Evolutionary conservation across 2,888 invertebrate species (phyloP).

Genomic region (Ochropacha duplaris): DNA sequence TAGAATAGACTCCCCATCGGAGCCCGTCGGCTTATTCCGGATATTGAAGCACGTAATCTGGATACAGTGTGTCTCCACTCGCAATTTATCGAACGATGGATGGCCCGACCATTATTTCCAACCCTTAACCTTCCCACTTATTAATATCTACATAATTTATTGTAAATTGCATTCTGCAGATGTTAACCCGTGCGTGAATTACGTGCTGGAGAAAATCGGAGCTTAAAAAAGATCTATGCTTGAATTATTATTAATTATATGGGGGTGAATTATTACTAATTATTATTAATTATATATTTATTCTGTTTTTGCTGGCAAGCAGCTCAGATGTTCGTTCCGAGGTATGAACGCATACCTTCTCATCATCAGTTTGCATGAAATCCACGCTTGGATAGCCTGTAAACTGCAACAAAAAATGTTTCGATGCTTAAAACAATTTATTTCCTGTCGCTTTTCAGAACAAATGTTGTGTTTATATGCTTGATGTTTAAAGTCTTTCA

Average conservation of each 20-base stretch:
- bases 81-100: conserved; percentile 81
- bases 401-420: background rate
- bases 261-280: too few species aligned
- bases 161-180: conserved; percentile 80
- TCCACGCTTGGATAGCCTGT: background rate
- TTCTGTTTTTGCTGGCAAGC: background rate
- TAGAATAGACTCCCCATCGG: conserved; percentile 16
- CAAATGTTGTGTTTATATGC: background rate
- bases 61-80: conserved; percentile 76
- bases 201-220: conserved; percentile 30
- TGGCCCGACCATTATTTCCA: conserved; percentile 74
- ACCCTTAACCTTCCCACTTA: conserved; percentile 80
- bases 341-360: background rate
- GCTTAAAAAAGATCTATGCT: conserved; percentile 5
- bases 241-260: background rate
- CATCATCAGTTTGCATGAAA: background rate
- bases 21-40: conserved; percentile 62
- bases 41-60: conserved; percentile 83
- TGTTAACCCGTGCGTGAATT: conserved; percentile 67
- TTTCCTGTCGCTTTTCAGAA: background rate
- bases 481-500: background rate
- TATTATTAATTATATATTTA: background rate
- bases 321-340: background rate
- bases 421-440: background rate
- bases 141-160: conserved; percentile 83